Percentiles rank a stretch among this genome's conserved stretches.
Evolutionary conservation across 1,140 invertebrate species (phyloP).

Genomic region (Neodiprion pinetum): DNA sequence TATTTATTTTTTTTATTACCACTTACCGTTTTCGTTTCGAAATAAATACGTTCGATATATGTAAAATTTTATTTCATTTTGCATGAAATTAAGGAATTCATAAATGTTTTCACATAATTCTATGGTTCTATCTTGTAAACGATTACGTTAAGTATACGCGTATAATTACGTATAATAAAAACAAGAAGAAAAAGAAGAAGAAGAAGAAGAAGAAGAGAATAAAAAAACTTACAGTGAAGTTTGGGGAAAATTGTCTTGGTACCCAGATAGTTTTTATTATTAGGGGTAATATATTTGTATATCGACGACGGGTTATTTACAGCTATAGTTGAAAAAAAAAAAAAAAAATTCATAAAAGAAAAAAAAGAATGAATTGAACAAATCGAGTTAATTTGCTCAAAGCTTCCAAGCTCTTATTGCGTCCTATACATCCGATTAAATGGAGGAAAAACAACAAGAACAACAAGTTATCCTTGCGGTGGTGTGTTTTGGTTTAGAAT

Average conservation of each 20-base stretch:
- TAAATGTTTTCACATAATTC: no score
- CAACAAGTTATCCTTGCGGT: constrained; percentile 18
- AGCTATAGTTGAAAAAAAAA: background rate
- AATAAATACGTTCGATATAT: background rate
- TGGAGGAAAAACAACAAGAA: background rate
- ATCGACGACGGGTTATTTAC: background rate
- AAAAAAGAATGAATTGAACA: background rate
- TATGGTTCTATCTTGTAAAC: background rate
- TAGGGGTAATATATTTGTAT: background rate
- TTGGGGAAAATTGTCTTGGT: no score
- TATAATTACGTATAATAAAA: no score
- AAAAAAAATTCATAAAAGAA: background rate
- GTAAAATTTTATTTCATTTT: background rate
- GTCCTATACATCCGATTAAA: background rate
- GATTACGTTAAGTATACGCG: background rate
- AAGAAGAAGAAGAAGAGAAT: no score
- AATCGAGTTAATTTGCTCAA: constrained; percentile 15
- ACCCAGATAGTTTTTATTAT: no score
- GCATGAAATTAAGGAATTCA: no score
- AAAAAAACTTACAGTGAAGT: no score
- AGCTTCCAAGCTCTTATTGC: constrained; percentile 9
- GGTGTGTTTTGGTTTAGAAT: constrained; percentile 22
- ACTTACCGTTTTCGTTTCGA: background rate
- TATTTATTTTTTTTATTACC: background rate
- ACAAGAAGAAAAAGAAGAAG: no score